Conservation (phyloP, 2,113 vertebrate genomes). For the Hystrix cristata region DNA sequence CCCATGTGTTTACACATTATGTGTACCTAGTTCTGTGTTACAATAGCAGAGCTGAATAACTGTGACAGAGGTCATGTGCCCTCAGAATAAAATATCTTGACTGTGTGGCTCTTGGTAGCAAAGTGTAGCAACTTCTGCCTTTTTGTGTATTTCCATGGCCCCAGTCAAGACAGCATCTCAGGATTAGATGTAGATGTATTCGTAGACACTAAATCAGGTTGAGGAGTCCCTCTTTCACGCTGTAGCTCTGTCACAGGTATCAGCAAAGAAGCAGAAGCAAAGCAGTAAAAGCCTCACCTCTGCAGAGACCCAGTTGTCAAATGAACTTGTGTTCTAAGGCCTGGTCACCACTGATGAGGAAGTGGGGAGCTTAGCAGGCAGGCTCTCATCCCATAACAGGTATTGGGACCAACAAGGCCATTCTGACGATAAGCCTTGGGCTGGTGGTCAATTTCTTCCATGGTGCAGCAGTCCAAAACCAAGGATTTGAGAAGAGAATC, state of each 20-base stretch:
- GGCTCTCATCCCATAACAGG: rapidly evolving
- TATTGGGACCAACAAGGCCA: neutral
- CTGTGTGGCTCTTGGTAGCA: neutral
- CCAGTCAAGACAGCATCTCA: neutral
- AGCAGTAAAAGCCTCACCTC: neutral
- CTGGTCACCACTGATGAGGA: neutral
- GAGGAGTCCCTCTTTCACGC: neutral
- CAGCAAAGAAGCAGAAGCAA: neutral
- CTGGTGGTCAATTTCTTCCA: neutral
- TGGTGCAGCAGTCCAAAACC: neutral
- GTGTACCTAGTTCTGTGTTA: neutral
- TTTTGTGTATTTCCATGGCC: neutral
- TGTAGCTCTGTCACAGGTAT: no score
- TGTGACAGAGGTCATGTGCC: neutral
- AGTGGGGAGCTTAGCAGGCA: neutral
- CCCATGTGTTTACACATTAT: neutral
- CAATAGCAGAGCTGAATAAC: neutral
- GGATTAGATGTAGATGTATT: neutral
- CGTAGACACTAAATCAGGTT: neutral
- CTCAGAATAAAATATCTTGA: neutral
- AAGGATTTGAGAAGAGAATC: neutral
- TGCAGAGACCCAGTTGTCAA: neutral
- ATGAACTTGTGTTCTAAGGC: neutral
- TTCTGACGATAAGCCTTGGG: rapidly evolving
- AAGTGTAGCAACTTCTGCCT: no score